Conservation (phyloP, 2,888 invertebrate genomes). For the Drosophila falleni region DNA sequence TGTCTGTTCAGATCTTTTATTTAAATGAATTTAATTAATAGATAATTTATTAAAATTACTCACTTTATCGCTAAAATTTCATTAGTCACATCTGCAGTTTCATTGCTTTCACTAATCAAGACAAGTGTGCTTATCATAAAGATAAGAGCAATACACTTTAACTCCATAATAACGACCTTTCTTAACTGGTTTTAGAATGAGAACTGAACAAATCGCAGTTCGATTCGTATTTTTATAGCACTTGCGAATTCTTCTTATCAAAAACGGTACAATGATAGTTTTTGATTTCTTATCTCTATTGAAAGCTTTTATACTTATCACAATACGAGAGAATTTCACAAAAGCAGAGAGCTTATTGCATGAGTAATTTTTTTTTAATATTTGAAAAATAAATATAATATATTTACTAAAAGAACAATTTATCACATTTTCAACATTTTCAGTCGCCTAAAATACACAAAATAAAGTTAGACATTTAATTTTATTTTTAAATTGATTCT, state of each 20-base stretch:
- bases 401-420: too few relatives aligned
- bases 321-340: too few relatives aligned
- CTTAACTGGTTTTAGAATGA: background rate
- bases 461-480: too few relatives aligned
- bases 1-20: background rate
- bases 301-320: background rate
- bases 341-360: too few relatives aligned
- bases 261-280: background rate
- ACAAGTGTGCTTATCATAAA: conserved; percentile 4
- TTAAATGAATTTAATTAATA: background rate
- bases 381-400: too few relatives aligned
- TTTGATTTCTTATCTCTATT: background rate
- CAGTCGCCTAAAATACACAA: too few relatives aligned
- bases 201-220: background rate
- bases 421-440: too few relatives aligned
- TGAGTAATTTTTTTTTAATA: too few relatives aligned
- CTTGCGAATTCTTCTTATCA: background rate
- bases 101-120: background rate
- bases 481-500: too few relatives aligned
- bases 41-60: background rate
- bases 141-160: conserved; percentile 3
- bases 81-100: background rate
- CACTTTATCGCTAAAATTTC: background rate
- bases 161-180: background rate
- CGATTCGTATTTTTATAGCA: conserved; percentile 2